Conservation (phyloP, 2,888 invertebrate species). For the Therioaphis trifolii region DNA sequence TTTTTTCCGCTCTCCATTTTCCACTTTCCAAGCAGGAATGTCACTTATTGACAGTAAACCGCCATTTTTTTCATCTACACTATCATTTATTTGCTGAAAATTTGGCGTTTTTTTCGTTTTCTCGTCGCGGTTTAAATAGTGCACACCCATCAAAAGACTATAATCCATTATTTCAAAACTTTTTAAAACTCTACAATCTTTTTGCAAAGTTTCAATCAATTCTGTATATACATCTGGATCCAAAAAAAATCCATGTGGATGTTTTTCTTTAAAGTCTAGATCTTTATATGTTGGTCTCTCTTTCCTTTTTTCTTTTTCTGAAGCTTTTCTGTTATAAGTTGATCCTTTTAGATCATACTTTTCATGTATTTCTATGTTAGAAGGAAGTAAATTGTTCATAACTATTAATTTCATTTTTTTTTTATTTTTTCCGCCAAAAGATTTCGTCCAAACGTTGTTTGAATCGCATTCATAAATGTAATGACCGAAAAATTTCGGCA, state of each 20-base stretch:
- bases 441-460: no score
- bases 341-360: constrained; percentile 99
- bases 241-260: constrained; percentile 92
- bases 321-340: constrained; percentile 98
- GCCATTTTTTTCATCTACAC: constrained; percentile 94
- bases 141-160: constrained; percentile 94
- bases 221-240: constrained; percentile 97
- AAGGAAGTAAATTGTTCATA: constrained; percentile 99
- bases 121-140: no score
- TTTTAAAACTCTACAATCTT: constrained; percentile 88
- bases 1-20: constrained; percentile 95
- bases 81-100: no score
- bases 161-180: constrained; percentile 97
- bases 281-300: constrained; percentile 97
- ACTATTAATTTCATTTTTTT: constrained; percentile 97
- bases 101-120: no score
- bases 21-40: constrained; percentile 96
- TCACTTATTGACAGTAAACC: constrained; percentile 99
- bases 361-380: constrained; percentile 91
- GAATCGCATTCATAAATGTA: constrained; percentile 99
- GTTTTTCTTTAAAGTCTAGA: constrained; percentile 96
- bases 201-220: constrained; percentile 94
- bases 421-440: no score
- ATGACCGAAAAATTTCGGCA: constrained; percentile 99
- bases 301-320: constrained; percentile 88